Percentiles rank a stretch among this genome's conserved stretches.
Conservation (phyloP, 2,797 vertebrate species). For the Protosalanx chinensis region DNA sequence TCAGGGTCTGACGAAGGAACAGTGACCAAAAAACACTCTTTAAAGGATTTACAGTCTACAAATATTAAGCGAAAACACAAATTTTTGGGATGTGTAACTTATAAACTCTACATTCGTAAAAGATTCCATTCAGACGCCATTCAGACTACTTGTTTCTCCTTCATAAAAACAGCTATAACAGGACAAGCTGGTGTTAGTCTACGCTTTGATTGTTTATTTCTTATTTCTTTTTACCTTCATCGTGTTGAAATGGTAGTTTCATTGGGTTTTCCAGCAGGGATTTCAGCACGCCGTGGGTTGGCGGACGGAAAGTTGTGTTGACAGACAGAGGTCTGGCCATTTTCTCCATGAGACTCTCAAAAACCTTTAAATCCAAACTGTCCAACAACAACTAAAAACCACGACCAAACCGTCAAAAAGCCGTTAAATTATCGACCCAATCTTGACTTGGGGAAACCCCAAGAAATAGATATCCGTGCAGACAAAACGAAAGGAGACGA, state of each 20-base stretch:
- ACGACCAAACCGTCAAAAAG: conserved; percentile 8
- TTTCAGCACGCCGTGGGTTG: conserved; percentile 93
- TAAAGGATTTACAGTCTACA: too few species aligned
- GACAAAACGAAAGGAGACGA: conserved; percentile 12
- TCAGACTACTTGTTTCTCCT: too few species aligned
- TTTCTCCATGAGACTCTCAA: conserved; percentile 67
- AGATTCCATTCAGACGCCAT: too few species aligned
- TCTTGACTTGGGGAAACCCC: background rate
- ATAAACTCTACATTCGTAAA: too few species aligned
- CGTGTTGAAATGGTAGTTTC: conserved; percentile 90
- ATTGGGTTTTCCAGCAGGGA: conserved; percentile 96
- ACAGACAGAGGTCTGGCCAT: conserved; percentile 88
- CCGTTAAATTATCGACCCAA: background rate
- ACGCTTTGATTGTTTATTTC: background rate
- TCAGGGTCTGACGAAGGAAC: too few species aligned
- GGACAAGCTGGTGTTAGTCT: background rate
- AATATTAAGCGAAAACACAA: too few species aligned
- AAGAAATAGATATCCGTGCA: conserved; percentile 21
- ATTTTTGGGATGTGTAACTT: too few species aligned
- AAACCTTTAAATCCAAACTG: conserved; percentile 13
- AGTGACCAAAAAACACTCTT: too few species aligned
- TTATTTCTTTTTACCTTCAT: conserved; percentile 80
- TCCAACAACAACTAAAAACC: background rate
- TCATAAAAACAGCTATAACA: background rate
- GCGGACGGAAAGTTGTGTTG: conserved; percentile 87